These are phyloP conservation scores for Daphoenositta chrysoptera DNA, from an alignment of 2,113 vertebrate genomes.

Conservation along the genomic window DNA sequence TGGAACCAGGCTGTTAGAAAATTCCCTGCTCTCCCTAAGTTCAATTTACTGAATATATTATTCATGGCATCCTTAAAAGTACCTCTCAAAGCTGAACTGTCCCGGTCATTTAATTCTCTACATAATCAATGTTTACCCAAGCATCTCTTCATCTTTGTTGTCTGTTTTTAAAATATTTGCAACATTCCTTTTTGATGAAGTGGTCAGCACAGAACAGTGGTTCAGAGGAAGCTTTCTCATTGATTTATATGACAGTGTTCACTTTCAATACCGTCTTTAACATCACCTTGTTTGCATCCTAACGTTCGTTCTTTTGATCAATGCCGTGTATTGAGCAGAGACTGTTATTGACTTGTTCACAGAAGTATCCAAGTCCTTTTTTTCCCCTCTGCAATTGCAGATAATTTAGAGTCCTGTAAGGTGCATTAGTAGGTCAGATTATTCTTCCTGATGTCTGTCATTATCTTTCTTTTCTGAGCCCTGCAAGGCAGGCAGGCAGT, in stretches of 20 bases:
- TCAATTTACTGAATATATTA: background rate
- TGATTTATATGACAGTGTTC: background rate
- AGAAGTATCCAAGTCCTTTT: background rate
- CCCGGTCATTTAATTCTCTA: background rate
- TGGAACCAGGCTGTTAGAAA: background rate
- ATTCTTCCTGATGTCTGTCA: background rate
- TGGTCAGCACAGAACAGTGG: background rate
- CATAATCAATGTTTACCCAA: background rate
- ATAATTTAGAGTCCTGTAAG: constrained; percentile 16
- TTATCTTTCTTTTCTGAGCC: background rate
- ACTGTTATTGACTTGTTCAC: constrained; percentile 9
- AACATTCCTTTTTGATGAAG: background rate
- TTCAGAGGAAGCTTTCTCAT: background rate
- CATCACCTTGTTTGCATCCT: background rate
- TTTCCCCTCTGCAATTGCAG: background rate
- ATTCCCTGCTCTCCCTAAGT: background rate
- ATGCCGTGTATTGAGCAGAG: background rate
- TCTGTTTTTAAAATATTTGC: background rate
- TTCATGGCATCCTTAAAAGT: background rate
- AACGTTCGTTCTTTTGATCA: constrained; percentile 6
- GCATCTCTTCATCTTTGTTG: background rate
- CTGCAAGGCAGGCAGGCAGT: background rate
- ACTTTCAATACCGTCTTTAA: background rate
- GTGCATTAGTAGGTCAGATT: background rate
- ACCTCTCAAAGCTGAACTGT: background rate